Evolutionary conservation across 2,113 vertebrate species (phyloP).

Genomic region (Aptenodytes forsteri): DNA sequence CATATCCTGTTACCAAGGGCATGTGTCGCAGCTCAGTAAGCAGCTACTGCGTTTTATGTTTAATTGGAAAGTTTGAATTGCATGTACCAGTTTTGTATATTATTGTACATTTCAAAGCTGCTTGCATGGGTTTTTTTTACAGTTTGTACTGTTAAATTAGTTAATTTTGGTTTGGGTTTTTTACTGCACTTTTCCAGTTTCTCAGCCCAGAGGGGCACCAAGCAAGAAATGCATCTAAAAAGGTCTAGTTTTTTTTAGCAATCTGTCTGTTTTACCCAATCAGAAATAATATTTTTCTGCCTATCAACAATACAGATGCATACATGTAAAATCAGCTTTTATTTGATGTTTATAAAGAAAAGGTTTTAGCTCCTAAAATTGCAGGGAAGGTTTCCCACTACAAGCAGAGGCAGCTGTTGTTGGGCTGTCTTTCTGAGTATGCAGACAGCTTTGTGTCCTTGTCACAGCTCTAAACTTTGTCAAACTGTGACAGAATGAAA

Average conservation of each 20-base stretch:
- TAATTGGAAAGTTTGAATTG: background rate
- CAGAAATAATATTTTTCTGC: background rate
- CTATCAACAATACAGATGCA: background rate
- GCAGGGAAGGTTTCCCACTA: background rate
- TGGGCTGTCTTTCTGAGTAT: background rate
- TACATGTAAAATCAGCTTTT: background rate
- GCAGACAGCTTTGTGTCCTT: background rate
- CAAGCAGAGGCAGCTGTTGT: background rate
- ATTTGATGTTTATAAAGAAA: background rate
- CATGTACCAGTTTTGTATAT: background rate
- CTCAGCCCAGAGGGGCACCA: background rate
- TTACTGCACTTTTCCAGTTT: background rate
- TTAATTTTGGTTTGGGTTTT: background rate
- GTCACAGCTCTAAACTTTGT: slow-evolving; percentile 8
- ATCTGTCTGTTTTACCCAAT: background rate
- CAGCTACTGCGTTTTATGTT: background rate
- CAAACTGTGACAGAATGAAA: background rate
- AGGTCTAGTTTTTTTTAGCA: background rate
- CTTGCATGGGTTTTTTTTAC: background rate
- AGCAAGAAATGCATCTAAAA: background rate
- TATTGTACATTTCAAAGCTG: background rate
- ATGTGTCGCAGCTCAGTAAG: slow-evolving; percentile 13
- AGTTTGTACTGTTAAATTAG: background rate
- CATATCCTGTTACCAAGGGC: slow-evolving; percentile 57
- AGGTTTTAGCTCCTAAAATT: background rate